Conservation (phyloP, 1,140 invertebrate species). For the Psix sp. region DNA sequence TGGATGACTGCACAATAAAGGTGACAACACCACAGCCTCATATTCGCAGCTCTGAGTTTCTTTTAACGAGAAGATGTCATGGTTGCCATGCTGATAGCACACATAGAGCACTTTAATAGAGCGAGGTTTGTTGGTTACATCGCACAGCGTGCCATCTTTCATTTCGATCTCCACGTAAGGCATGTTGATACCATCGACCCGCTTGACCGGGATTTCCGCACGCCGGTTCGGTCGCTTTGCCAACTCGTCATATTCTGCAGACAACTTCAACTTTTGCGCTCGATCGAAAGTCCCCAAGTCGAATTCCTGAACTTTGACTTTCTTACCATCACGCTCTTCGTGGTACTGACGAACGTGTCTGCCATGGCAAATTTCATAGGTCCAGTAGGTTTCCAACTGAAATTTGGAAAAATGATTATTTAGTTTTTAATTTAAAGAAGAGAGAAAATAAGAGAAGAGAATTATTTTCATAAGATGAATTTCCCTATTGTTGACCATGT, state of each 20-base stretch:
- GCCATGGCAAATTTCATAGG: slow-evolving; percentile 97
- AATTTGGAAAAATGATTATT: no score
- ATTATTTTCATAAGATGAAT: no score
- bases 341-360: slow-evolving; percentile 94
- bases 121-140: slow-evolving; percentile 89
- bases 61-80: slow-evolving; percentile 94
- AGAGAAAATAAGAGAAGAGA: no score
- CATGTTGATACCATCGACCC: slow-evolving; percentile 90
- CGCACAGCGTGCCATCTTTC: slow-evolving; percentile 91
- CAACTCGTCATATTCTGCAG: slow-evolving; percentile 78
- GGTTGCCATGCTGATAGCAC: slow-evolving; percentile 89
- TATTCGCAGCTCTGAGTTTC: slow-evolving; percentile 97
- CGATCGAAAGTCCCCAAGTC: slow-evolving; percentile 86
- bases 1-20: slow-evolving; percentile 91
- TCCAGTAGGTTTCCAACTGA: slow-evolving; percentile 96
- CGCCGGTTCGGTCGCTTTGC: slow-evolving; percentile 75
- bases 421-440: slow-evolving; percentile 21
- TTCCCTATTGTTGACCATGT: no score
- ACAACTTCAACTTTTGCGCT: slow-evolving; percentile 73
- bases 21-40: slow-evolving; percentile 91
- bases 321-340: slow-evolving; percentile 93
- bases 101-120: slow-evolving; percentile 89
- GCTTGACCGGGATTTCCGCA: slow-evolving; percentile 79
- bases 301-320: slow-evolving; percentile 88
- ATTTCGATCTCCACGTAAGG: slow-evolving; percentile 90